Evolutionary conservation across 2,888 invertebrate genomes (phyloP), one percentile per base, ranked within the genome.

Genomic region (Chrysodeixis includens): DNA sequence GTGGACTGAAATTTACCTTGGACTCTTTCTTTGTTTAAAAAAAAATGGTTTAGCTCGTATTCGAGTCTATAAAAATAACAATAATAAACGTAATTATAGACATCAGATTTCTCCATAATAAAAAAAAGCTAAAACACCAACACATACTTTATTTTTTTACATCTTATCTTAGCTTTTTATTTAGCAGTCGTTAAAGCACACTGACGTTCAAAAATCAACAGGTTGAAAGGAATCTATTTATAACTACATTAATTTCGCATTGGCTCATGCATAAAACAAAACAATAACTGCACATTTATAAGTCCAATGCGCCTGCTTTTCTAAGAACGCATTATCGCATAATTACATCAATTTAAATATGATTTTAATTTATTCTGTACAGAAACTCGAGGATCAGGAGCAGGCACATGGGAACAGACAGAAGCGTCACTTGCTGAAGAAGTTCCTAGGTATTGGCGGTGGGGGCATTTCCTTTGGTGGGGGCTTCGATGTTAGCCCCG

Each of bases 341-440:
- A 26, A 22, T 9, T 22, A 20, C 22, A 20, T 22, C 22, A 4
- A 14, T 40, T 40, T 6, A n/a, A 40, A 40, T 40, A 40, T 40
- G n/a, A 40, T 40, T 18, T 44, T 30, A 4, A 9, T 62, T 69
- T 60, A 6, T 74, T 64, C 65, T 77, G 51, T n/a, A 57, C 85
- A 94, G 94, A 94, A 90, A 90, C 83, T 94, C 55, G 92, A 94
- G 87, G 93, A 94, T 30, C 94, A 94, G 83, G 83, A 81, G n/a
- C 79, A 76, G 53, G 74, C 51, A 57, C 69, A 55, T 1, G 80
- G 76, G 20, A 92, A 89, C 71, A 86, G 93, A 58, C 89, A 93
- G 71, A 93, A 91, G 71, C 88, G 94, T 3, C 87, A 87, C 46
- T 74, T 90, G 14, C 74, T 83, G 55, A 83, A 83, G 67, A 79